Evolutionary conservation across 2,113 vertebrate genomes (phyloP), one percentile per base, ranked within the genome.

Genomic region (Odontophorus gujanensis): DNA sequence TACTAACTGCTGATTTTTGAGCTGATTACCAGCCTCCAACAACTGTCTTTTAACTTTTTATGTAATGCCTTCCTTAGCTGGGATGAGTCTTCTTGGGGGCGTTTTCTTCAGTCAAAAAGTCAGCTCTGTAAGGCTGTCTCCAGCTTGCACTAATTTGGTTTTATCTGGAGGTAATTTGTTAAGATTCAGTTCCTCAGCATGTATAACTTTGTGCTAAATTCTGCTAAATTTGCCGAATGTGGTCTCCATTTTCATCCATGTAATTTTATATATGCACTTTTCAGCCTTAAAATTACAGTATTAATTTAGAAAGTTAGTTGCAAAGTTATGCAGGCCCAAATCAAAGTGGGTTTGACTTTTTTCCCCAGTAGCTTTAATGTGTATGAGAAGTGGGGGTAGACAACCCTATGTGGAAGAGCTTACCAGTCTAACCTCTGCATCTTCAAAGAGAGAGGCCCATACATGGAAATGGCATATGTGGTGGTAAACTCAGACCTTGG

Each of bases 161-260:
- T 36, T 92, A 95, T 91, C 78, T 93, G 87, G 87, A 93, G 59
- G 34, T 92, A 92, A 94, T 95, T 95, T 95, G 65, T 83, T 59
- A 92, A 62, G 72, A 6, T 91, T 93, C 77, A 87, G 45, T 43
- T 83, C 38, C 42, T 87, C 42, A 87, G 28, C 51, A 65, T 69
- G 59, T 74, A 75, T 38, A 95, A 81, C 34, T 92, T 74, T 80
- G 21, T 81, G 75, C 59, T 92, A 89, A 89, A 93, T 57, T 85
- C 72, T 77, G 61, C 90, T 93, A 85, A 74, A 85, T 83, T 94
- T 85, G 47, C 68, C 0, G 0, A 85, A 80, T 42, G 68, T 68
- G 67, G 47, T 92, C 85, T 85, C 89, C 9, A 12, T 76, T 82
- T 59, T 69, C 4, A 1, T 65, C 72, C 19, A 6, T 69, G 43